Evolutionary conservation across 2,888 invertebrate species (phyloP).

Genomic region (Ornithoptera priamus): DNA sequence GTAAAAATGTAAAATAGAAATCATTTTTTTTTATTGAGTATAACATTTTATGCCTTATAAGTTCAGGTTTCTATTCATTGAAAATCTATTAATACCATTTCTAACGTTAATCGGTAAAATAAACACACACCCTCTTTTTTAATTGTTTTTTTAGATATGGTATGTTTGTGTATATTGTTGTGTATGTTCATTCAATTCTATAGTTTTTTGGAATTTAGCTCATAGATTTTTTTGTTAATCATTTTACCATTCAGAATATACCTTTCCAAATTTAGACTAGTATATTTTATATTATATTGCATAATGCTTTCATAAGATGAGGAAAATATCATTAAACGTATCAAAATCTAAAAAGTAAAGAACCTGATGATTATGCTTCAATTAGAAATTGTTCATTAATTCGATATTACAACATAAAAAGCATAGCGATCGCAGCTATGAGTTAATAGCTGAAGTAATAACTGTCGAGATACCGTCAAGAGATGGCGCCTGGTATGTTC

Average conservation of each 20-base stretch:
- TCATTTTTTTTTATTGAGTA: no score
- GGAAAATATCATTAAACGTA: neutral
- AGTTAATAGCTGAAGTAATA: constrained; percentile 4
- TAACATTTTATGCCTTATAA: no score
- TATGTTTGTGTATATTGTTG: no score
- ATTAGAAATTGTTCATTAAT: neutral
- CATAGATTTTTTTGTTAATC: no score
- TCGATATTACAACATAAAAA: constrained; percentile 1
- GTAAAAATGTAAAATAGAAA: no score
- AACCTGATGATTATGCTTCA: neutral
- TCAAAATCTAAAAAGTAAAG: neutral
- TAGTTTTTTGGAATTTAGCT: no score
- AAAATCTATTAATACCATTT: no score
- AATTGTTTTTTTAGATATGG: no score
- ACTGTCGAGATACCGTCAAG: constrained; percentile 8
- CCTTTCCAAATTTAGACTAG: neutral
- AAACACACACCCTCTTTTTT: no score
- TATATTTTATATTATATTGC: neutral
- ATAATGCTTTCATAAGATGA: neutral
- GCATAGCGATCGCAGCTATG: neutral
- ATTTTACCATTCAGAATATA: neutral
- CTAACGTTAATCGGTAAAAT: no score
- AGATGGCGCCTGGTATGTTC: constrained; percentile 20
- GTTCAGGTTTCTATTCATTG: no score
- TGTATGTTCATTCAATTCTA: no score